Base-by-base conservation (phyloP, 2,888 invertebrate species). In the Siphlonurus alternatus region DNA sequence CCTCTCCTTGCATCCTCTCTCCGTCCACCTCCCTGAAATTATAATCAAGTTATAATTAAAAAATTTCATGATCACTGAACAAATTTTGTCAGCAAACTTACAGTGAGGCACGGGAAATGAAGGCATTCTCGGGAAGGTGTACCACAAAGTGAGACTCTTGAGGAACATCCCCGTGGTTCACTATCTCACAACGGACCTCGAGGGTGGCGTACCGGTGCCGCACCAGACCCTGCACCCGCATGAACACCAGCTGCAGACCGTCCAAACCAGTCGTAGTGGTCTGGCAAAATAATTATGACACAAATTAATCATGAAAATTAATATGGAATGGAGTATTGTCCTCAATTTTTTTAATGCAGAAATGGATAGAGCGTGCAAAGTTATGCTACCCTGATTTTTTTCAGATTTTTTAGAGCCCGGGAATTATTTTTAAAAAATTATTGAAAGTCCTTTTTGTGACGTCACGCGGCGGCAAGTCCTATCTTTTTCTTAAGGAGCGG, bases 21-120 rank as follows among this genome's bases (percentile, higher is more conserved):
- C 82, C 84, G 65, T 79, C 80, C 10, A 84, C 76, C 65, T 81
- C 83, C 80, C 82, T 82, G 72, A 61, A 74, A 38, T 15, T 38
- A 38, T 38, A 38, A 15, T 38, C 38, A 38, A 38, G 38, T 38
- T 38, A 38, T 38, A 10, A 15, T 5, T 38, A 10, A 10, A 5
- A 38, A 38, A 38, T 10, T 38, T 38, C 15, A 38, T 38, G 7
- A 38, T 10, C 15, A 5, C 15, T 10, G 38, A 38, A 15, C 15
- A 38, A 15, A 38, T 38, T 38, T n/a, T n/a, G n/a, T n/a, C n/a
- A n/a, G 38, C 38, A 7, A n/a, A 69, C 79, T 75, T 73, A 84
- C 86, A 87, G 86, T 53, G 80, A 74, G 71, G 87, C 87, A 62
- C 82, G 83, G 56, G 84, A 83, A 69, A 87, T 85, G 73, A 84